Conservation (phyloP, 2,888 invertebrate genomes). For the Drosophila anomalata region DNA sequence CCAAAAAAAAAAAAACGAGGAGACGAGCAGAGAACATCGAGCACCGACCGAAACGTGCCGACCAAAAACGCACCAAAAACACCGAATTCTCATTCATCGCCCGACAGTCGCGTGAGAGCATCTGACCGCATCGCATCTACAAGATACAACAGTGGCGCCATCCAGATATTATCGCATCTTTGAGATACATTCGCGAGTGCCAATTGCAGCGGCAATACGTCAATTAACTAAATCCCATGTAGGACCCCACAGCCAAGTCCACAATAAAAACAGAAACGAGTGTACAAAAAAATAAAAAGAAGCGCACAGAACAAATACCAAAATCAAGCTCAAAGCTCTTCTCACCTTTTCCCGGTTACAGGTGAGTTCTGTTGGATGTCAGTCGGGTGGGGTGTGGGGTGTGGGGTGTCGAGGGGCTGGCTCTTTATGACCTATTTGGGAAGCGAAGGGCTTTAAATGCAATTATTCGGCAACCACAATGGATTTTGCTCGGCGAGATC, state of each 20-base stretch:
- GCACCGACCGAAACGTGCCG: constrained; percentile 37
- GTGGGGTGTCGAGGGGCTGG: not conserved
- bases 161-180: constrained; percentile 13
- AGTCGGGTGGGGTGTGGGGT: not conserved
- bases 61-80: constrained; percentile 24
- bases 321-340: constrained; percentile 29
- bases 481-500: constrained; percentile 4
- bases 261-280: not conserved
- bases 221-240: constrained; percentile 23
- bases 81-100: constrained; percentile 15
- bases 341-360: constrained; percentile 33
- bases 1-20: constrained; percentile 1
- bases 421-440: constrained; percentile 45
- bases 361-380: constrained; percentile 28
- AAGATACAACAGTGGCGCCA: constrained; percentile 14
- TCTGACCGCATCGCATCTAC: constrained; percentile 53
- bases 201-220: constrained; percentile 26
- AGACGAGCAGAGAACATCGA: constrained; percentile 36
- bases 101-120: constrained; percentile 66
- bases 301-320: constrained; percentile 1
- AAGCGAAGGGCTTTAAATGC: constrained; percentile 34
- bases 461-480: constrained; percentile 37
- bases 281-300: not conserved
- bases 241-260: constrained; percentile 4
- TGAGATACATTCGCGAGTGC: constrained; percentile 31